Evolutionary conservation across 2,113 vertebrate genomes (phyloP).

Genomic region (Poeciliopsis occidentalis): DNA sequence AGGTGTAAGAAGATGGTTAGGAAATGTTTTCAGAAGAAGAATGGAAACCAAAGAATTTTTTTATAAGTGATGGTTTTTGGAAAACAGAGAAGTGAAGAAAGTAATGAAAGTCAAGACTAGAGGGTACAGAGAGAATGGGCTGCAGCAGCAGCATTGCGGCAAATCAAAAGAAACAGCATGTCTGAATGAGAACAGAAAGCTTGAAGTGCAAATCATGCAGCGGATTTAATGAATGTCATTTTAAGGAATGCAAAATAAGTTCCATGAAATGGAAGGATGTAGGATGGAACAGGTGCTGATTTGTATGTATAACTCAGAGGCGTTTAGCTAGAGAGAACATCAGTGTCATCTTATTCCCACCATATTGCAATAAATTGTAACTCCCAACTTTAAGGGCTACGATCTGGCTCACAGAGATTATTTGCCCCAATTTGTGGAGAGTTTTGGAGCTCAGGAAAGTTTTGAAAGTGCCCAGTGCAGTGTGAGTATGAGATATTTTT

Average conservation of each 20-base stretch:
- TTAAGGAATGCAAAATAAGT: slow-evolving; percentile 34
- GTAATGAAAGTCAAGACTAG: slow-evolving; percentile 68
- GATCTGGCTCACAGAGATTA: slow-evolving; percentile 74
- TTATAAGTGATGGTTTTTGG: slow-evolving; percentile 31
- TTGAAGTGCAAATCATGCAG: slow-evolving; percentile 45
- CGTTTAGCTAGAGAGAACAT: slow-evolving; percentile 60
- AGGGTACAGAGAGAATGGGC: slow-evolving; percentile 49
- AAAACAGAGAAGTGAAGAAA: slow-evolving; percentile 49
- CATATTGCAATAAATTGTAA: slow-evolving; percentile 74
- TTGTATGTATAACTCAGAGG: slow-evolving; percentile 53
- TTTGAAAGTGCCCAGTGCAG: slow-evolving; percentile 72
- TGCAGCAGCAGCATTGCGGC: slow-evolving; percentile 69
- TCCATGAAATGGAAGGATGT: slow-evolving; percentile 14
- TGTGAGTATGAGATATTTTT: slow-evolving; percentile 64
- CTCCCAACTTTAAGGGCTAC: slow-evolving; percentile 72
- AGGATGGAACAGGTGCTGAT: slow-evolving; percentile 34
- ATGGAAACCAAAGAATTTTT: slow-evolving; percentile 70
- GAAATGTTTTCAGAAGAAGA: slow-evolving; percentile 55
- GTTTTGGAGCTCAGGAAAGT: slow-evolving; percentile 80
- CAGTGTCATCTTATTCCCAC: slow-evolving; percentile 65
- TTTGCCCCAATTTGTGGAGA: slow-evolving; percentile 69
- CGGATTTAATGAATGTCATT: slow-evolving; percentile 52
- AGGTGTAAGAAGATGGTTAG: slow-evolving; percentile 46
- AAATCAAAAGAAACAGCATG: slow-evolving; percentile 69
- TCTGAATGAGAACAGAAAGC: slow-evolving; percentile 48